A percentile compares a stretch with the other conserved stretches of the same genome.
These are phyloP conservation scores for Propsilocerus akamusi DNA, from an alignment of 1,140 invertebrate genomes.

Conservation along the genomic window DNA sequence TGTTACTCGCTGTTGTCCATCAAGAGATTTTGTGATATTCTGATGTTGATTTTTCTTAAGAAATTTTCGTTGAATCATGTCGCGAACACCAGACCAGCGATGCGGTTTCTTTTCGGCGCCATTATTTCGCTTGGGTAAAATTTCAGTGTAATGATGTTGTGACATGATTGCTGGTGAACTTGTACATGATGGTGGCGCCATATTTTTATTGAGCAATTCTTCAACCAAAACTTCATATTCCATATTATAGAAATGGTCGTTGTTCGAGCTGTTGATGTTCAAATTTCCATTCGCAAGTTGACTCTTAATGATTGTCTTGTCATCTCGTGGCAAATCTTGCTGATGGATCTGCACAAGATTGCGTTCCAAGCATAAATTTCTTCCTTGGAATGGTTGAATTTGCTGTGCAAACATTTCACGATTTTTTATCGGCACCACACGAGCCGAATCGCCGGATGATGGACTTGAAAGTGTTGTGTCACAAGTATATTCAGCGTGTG, in stretches of 20 bases:
- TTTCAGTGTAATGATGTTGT: too few species aligned
- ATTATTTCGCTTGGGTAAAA: slow-evolving; percentile 23
- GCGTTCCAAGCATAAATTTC: slow-evolving; percentile 75
- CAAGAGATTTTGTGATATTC: slow-evolving; percentile 20
- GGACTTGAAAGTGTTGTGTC: slow-evolving; percentile 16
- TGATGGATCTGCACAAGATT: slow-evolving; percentile 50
- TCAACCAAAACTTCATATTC: slow-evolving; percentile 23
- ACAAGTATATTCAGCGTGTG: slow-evolving; percentile 28
- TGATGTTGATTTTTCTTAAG: slow-evolving; percentile 8
- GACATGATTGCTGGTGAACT: slow-evolving; percentile 5
- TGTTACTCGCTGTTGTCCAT: slow-evolving; percentile 6
- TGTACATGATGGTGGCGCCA: slow-evolving; percentile 6
- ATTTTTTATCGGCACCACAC: slow-evolving; percentile 2
- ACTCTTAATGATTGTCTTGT: slow-evolving; percentile 34
- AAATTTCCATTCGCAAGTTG: slow-evolving; percentile 13
- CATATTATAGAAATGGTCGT: slow-evolving; percentile 19
- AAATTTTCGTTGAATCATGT: slow-evolving; percentile 21
- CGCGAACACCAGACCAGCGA: slow-evolving; percentile 21
- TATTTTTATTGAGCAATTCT: slow-evolving; percentile 11
- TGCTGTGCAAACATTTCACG: slow-evolving; percentile 13
- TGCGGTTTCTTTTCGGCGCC: slow-evolving; percentile 20
- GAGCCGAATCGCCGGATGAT: slow-evolving; percentile 7
- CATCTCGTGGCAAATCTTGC: slow-evolving; percentile 45
- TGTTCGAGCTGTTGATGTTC: slow-evolving; percentile 1
- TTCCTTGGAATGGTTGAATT: slow-evolving; percentile 66